phyloP scores from a whole-genome alignment of 2,797 vertebrate genomes.

The Coluber constrictor region DNA sequence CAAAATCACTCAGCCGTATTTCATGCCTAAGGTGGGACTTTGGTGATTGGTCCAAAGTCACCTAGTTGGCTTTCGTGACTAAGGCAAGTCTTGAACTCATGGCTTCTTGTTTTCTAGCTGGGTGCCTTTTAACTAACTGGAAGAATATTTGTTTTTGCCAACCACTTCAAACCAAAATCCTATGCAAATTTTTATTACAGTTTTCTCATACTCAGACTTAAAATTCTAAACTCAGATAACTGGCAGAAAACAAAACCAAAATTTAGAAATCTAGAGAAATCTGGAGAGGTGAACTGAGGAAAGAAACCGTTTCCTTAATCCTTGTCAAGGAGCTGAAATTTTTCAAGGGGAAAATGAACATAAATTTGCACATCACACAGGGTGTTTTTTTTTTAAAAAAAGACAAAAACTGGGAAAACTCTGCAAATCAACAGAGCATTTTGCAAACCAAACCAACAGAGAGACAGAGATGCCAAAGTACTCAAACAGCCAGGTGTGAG shows the following conservation, averaged over 20 bases:
- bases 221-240: slow-evolving; percentile 1
- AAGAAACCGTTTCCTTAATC: background rate
- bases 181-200: slow-evolving; percentile 11
- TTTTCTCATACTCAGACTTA: background rate
- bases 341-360: slow-evolving; percentile 16
- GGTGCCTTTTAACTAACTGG: background rate
- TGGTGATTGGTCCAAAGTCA: background rate
- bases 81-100: background rate
- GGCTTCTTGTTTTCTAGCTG: background rate
- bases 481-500: background rate
- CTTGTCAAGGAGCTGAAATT: slow-evolving; percentile 1
- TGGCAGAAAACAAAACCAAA: slow-evolving; percentile 9
- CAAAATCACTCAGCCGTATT: too few relatives aligned
- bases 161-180: background rate
- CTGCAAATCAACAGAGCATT: background rate
- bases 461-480: background rate
- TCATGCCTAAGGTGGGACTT: too few relatives aligned
- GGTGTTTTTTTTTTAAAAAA: background rate
- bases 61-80: background rate
- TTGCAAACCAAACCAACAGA: background rate
- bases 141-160: background rate
- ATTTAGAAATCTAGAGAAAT: background rate
- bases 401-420: background rate
- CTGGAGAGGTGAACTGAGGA: background rate
- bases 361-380: background rate